These are phyloP conservation scores for Microcebus ravelobensis DNA, from an alignment of 2,113 vertebrate species.

Conservation along the genomic window DNA sequence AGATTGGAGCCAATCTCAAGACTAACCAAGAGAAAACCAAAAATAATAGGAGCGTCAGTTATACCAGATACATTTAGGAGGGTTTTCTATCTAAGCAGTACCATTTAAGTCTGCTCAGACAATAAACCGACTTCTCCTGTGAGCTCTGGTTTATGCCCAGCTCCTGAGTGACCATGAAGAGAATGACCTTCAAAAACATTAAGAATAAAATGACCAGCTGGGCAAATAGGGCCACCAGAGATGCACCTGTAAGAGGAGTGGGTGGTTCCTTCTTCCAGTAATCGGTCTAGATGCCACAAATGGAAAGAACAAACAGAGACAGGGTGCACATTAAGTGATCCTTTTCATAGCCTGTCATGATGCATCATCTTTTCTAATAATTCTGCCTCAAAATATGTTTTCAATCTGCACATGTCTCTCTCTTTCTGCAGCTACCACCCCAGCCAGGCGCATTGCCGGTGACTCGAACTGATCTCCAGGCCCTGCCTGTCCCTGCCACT, in stretches of 20 bases:
- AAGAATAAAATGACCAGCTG: neutral
- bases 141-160: neutral
- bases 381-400: neutral
- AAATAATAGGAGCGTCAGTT: neutral
- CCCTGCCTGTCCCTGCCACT: neutral
- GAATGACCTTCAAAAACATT: neutral
- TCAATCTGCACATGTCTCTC: neutral
- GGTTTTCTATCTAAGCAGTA: neutral
- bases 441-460: neutral
- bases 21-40: neutral
- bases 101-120: neutral
- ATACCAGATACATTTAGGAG: neutral
- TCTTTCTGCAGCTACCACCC: neutral
- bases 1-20: neutral
- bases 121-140: neutral
- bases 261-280: neutral
- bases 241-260: neutral
- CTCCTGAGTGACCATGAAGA: neutral
- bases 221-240: neutral
- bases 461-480: accelerated
- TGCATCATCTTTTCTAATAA: neutral
- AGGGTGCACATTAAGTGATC: neutral
- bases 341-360: neutral
- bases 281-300: neutral
- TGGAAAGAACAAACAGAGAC: neutral